Percentiles rank a stretch among this genome's conserved stretches.
Evolutionary conservation across 2,888 invertebrate genomes (phyloP).

Genomic region (Plutella xylostella): DNA sequence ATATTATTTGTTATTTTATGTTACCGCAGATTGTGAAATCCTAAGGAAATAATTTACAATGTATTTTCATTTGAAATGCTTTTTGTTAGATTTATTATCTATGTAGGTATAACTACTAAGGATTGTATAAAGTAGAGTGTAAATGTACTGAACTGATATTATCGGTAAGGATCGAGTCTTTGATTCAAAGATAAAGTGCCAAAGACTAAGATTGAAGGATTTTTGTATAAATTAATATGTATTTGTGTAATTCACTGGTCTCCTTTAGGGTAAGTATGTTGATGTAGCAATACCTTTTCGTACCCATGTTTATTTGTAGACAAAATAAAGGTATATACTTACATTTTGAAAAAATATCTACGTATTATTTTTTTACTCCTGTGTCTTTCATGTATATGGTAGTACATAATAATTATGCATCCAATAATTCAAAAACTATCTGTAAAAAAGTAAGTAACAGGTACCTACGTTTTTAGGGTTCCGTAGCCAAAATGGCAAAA

Average conservation of each 20-base stretch:
- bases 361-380: conserved; percentile 11
- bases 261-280: conserved; percentile 38
- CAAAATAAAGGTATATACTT: conserved; percentile 57
- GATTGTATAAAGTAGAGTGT: conserved; percentile 38
- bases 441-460: too few relatives aligned
- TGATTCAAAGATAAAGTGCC: conserved; percentile 69
- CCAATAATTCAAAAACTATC: too few relatives aligned
- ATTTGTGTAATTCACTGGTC: conserved; percentile 60
- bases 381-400: too few relatives aligned
- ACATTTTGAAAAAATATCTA: conserved; percentile 41
- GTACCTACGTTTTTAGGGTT: too few relatives aligned
- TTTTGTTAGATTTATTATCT: too few relatives aligned
- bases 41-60: too few relatives aligned
- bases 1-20: too few relatives aligned
- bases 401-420: too few relatives aligned
- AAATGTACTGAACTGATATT: conserved; percentile 49
- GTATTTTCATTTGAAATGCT: too few relatives aligned
- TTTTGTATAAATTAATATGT: conserved; percentile 34
- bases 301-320: conserved; percentile 65
- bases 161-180: conserved; percentile 49
- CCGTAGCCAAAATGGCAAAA: too few relatives aligned
- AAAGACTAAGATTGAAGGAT: conserved; percentile 60
- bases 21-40: too few relatives aligned
- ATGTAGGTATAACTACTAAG: conserved; percentile 18
- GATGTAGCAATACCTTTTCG: conserved; percentile 56